These are phyloP conservation scores for Troides aeacus DNA, from an alignment of 2,888 invertebrate species.

Conservation along the genomic window DNA sequence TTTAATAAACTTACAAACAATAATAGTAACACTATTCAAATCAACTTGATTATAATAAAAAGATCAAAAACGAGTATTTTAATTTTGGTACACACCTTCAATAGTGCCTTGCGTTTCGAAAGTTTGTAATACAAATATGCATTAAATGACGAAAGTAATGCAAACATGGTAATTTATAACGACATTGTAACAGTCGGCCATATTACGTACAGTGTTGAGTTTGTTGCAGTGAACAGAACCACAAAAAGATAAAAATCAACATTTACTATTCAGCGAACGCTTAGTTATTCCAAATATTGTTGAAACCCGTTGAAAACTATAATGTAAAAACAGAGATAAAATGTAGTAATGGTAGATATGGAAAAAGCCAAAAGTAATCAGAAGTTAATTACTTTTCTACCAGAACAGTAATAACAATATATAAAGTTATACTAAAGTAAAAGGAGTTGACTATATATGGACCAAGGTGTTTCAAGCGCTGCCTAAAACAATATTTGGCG, in stretches of 20 bases:
- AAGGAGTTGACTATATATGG: no score
- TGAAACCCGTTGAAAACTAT: neutral
- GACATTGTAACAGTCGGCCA: slow-evolving; percentile 25
- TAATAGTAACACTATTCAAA: neutral
- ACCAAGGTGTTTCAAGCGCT: no score
- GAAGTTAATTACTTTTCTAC: no score
- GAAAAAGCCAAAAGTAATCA: no score
- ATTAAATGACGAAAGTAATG: slow-evolving; percentile 27
- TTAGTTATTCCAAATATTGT: slow-evolving; percentile 1
- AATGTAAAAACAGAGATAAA: neutral
- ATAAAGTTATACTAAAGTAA: no score
- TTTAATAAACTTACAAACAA: neutral
- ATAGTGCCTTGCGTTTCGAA: slow-evolving; percentile 13
- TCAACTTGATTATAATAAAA: neutral
- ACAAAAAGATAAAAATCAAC: slow-evolving; percentile 20
- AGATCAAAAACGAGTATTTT: slow-evolving; percentile 11
- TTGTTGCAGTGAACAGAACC: slow-evolving; percentile 16
- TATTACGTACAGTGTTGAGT: slow-evolving; percentile 16
- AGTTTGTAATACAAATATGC: slow-evolving; percentile 25
- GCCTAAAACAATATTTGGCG: no score
- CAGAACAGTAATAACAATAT: no score
- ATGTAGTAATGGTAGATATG: no score
- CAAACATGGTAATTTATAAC: slow-evolving; percentile 27
- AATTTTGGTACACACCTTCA: slow-evolving; percentile 17
- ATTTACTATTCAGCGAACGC: slow-evolving; percentile 7